Conservation (phyloP, 2,888 invertebrate species). For the Deilephila elpenor region DNA sequence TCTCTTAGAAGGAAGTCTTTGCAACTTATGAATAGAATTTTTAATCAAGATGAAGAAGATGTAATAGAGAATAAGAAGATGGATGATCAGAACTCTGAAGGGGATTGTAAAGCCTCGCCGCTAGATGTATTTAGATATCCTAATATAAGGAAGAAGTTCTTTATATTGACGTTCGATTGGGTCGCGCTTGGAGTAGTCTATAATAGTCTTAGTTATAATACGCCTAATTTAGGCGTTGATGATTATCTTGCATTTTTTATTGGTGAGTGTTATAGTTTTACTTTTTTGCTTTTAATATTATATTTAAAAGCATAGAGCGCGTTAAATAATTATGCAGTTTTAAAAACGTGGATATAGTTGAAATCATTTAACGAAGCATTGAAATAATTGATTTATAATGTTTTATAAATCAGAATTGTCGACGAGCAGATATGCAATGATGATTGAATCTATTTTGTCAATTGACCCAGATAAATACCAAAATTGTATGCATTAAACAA, state of each 20-base stretch:
- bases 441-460: too few species aligned
- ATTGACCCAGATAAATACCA: too few species aligned
- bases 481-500: too few species aligned
- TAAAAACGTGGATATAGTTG: too few species aligned
- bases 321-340: too few species aligned
- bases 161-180: slow-evolving; percentile 87
- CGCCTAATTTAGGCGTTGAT: slow-evolving; percentile 87
- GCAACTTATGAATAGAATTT: slow-evolving; percentile 67
- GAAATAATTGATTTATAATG: too few species aligned
- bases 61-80: slow-evolving; percentile 67
- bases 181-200: slow-evolving; percentile 88
- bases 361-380: too few species aligned
- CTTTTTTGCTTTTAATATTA: too few species aligned
- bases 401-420: too few species aligned
- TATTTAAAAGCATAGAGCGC: too few species aligned
- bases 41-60: slow-evolving; percentile 65
- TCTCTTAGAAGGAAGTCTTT: slow-evolving; percentile 71
- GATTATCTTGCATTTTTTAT: slow-evolving; percentile 88
- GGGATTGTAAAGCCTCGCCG: slow-evolving; percentile 83
- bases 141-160: slow-evolving; percentile 87
- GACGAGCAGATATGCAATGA: too few species aligned
- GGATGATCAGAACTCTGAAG: slow-evolving; percentile 77
- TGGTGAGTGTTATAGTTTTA: slow-evolving; percentile 66
- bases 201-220: slow-evolving; percentile 87
- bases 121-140: slow-evolving; percentile 87